These are phyloP conservation scores for Gnathonemus echidnorhynchus DNA, from an alignment of 2,113 vertebrate genomes.

Conservation along the genomic window DNA sequence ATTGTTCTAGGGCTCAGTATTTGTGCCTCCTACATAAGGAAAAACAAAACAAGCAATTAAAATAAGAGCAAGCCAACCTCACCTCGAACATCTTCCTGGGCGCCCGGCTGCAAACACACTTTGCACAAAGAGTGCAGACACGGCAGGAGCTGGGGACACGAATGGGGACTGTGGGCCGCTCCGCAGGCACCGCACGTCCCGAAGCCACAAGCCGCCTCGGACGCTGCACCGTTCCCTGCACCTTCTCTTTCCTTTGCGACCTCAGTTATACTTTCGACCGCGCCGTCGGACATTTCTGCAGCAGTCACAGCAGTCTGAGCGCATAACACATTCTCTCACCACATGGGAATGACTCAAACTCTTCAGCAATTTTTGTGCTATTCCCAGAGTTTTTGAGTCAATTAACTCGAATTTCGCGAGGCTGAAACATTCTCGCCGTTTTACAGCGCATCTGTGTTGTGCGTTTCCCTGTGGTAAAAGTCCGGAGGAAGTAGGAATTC, in stretches of 20 bases:
- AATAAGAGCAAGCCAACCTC: neutral
- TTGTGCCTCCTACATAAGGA: neutral
- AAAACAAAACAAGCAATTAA: neutral
- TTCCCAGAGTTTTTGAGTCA: neutral
- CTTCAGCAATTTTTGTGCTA: neutral
- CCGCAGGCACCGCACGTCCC: constrained; percentile 19
- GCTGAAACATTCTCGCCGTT: neutral
- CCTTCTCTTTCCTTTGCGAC: neutral
- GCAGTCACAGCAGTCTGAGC: neutral
- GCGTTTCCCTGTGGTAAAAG: neutral
- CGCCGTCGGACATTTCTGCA: neutral
- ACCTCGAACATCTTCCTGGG: neutral
- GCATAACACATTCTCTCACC: neutral
- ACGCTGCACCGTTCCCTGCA: no score
- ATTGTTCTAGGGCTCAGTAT: neutral
- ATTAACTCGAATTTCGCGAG: neutral
- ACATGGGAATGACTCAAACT: neutral
- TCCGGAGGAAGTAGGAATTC: neutral
- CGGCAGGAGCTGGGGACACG: constrained; percentile 23
- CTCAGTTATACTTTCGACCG: neutral
- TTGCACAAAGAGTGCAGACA: constrained; percentile 27
- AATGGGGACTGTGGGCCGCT: neutral
- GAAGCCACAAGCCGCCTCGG: neutral
- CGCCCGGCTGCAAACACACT: neutral
- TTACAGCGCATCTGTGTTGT: neutral